phyloP scores from a whole-genome alignment of 2,888 invertebrate species.

The Amphimallon solstitiale region DNA sequence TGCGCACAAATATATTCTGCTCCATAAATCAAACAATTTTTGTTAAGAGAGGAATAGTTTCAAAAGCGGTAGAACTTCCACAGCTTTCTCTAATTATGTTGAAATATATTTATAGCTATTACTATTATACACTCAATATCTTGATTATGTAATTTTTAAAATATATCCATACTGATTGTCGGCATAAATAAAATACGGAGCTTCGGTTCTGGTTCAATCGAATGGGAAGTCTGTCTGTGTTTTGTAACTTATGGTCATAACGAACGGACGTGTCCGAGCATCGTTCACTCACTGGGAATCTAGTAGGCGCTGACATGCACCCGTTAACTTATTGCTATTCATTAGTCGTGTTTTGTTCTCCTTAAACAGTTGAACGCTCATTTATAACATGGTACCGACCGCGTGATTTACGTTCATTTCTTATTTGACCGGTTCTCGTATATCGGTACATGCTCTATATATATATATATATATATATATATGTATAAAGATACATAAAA shows the following conservation, averaged over 20 bases:
- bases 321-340: slow-evolving; percentile 56
- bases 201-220: not conserved
- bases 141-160: no score
- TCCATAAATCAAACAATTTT: no score
- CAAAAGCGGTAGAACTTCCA: no score
- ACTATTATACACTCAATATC: no score
- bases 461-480: slow-evolving; percentile 11
- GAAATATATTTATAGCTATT: no score
- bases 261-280: slow-evolving; percentile 47
- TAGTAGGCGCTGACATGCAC: slow-evolving; percentile 51
- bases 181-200: no score
- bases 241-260: slow-evolving; percentile 41
- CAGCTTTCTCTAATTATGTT: no score
- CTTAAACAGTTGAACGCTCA: slow-evolving; percentile 55
- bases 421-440: slow-evolving; percentile 41
- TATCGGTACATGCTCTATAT: slow-evolving; percentile 27
- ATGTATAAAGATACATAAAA: slow-evolving; percentile 6
- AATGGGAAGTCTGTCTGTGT: slow-evolving; percentile 40
- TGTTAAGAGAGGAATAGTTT: no score
- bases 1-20: no score
- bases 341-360: slow-evolving; percentile 56
- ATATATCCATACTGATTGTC: no score
- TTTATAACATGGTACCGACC: slow-evolving; percentile 54
- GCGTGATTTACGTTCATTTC: slow-evolving; percentile 52
- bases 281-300: slow-evolving; percentile 48